Percentiles rank a stretch among this genome's conserved stretches.
Evolutionary conservation across 2,113 vertebrate species (phyloP).

Genomic region (Trochalopteron elliotii): DNA sequence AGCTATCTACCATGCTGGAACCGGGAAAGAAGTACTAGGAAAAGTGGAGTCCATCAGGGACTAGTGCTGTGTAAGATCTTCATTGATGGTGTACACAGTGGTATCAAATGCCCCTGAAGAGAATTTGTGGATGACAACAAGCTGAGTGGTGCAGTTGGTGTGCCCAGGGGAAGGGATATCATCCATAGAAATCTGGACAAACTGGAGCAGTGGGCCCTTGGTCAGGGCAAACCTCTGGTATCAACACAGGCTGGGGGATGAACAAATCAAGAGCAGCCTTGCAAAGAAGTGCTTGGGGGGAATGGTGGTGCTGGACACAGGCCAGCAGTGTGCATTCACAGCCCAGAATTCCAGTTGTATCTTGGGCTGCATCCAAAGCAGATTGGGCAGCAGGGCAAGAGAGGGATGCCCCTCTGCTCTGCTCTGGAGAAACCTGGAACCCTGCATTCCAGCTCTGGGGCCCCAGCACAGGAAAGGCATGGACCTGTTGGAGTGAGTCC

Average conservation of each 20-base stretch:
- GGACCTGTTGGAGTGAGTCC: not conserved
- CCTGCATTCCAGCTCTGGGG: not conserved
- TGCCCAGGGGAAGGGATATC: not conserved
- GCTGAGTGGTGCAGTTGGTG: not conserved
- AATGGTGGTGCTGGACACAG: not conserved
- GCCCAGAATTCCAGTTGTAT: not conserved
- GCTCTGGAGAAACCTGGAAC: not conserved
- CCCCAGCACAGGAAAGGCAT: not conserved
- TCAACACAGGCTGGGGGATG: not conserved
- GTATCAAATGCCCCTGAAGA: not conserved
- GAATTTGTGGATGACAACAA: not conserved
- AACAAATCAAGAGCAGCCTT: not conserved
- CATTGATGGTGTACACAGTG: accelerated
- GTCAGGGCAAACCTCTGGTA: accelerated
- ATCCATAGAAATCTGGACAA: not conserved
- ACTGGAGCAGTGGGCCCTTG: not conserved
- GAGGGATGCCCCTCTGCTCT: not conserved
- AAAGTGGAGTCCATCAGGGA: not conserved
- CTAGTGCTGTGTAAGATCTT: accelerated
- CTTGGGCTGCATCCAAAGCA: not conserved
- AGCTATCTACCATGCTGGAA: not conserved
- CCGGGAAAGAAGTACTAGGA: not conserved
- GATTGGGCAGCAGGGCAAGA: accelerated
- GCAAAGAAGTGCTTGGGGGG: not conserved
- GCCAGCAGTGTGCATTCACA: too few species aligned